A percentile compares a stretch with the other conserved stretches of the same genome.
Conservation (phyloP, 2,113 vertebrate species). For the Ranitomeya variabilis region DNA sequence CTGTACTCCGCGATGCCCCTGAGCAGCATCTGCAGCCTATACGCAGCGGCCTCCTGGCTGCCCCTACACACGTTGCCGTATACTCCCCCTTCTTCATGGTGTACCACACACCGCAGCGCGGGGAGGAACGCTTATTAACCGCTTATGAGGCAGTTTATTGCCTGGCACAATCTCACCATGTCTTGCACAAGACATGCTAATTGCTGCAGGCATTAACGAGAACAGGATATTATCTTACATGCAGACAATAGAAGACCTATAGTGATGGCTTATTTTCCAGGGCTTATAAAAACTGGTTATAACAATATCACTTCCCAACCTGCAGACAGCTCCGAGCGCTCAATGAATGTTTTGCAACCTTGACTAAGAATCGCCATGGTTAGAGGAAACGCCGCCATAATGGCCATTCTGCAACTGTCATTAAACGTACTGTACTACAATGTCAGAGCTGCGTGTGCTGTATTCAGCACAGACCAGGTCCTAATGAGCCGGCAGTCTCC, state of each 20-base stretch:
- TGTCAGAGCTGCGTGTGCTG: neutral
- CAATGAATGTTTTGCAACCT: neutral
- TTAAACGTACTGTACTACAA: neutral
- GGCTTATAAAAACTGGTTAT: neutral
- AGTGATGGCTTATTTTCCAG: neutral
- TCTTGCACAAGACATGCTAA: neutral
- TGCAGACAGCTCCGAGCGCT: neutral
- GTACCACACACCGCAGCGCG: neutral
- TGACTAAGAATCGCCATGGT: neutral
- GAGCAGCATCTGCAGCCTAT: constrained; percentile 44
- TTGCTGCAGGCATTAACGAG: neutral
- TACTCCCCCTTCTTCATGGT: neutral
- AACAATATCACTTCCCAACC: constrained; percentile 3
- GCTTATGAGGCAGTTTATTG: neutral
- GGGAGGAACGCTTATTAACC: no score
- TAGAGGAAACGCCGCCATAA: neutral
- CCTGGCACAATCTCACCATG: neutral
- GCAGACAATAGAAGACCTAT: neutral
- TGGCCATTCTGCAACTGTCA: neutral
- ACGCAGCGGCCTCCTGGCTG: neutral
- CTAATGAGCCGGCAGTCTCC: constrained; percentile 18
- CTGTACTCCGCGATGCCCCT: constrained; percentile 30
- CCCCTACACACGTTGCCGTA: neutral
- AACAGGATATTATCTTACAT: constrained; percentile 26
- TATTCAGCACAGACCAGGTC: neutral